Base-by-base conservation (phyloP, 2,888 invertebrate genomes). In the Leptopilina drosophilae region DNA sequence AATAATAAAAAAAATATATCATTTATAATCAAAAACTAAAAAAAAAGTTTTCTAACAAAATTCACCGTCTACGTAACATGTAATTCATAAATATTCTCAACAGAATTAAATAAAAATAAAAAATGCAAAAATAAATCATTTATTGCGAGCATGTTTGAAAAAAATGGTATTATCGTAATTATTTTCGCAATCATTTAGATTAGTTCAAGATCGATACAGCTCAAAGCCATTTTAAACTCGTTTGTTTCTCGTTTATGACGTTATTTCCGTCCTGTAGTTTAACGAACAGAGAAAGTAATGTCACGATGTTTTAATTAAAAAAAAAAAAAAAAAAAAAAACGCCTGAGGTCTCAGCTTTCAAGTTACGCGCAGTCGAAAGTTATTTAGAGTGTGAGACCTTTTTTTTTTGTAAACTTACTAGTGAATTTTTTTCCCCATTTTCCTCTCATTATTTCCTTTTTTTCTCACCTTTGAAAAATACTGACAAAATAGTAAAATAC, bases 291-390 rank as follows among this genome's bases (percentile, higher is more conserved):
- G 53, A 66, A 79, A 79, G 20, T 78, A 67, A 66, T 80, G 76
- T 76, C 62, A 49, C 20, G 59, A 62, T n/a, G 62, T 78, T 76
- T 80, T 76, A 80, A 80, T 80, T 80, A 78, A 78, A 78, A 80
- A 76, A 53, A 62, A 62, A 49, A 49, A 49, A 49, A 49, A 62
- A 62, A 11, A 49, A 49, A 49, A 49, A 49, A 49, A 0, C 49
- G 67, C 76, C 67, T 15, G 5, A 62, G 75, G 76, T 20, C 9
- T 33, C 14, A 73, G 73, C 33, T 14, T 62, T 42, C 20, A 66
- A 59, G 78, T 81, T 76, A 69, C 9, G 49, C 9, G 49, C 62
- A 79, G 66, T 75, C 78, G 42, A 75, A 77, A 79, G 81, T 73
- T 66, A 49, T 56, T 76, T 64, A 15, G 49, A 66, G 6, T 15